Evolutionary conservation across 2,113 vertebrate species (phyloP).

Genomic region (Cricetomys ansorgei): DNA sequence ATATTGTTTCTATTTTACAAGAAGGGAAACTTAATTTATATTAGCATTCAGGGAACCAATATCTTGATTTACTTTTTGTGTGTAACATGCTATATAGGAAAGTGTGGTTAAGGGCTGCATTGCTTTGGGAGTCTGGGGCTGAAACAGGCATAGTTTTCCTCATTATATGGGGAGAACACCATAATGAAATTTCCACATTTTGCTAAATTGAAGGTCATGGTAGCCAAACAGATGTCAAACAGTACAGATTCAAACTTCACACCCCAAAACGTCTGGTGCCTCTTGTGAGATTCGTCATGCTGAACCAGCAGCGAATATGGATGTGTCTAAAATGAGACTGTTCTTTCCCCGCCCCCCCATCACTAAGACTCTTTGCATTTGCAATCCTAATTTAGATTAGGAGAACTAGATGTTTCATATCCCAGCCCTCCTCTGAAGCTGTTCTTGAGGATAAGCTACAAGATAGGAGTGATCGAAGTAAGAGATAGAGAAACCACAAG

Average conservation of each 20-base stretch:
- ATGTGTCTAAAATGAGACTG: constrained; percentile 9
- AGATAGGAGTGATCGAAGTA: background rate
- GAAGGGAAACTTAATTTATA: constrained; percentile 61
- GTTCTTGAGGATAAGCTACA: background rate
- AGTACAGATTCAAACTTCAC: constrained; percentile 58
- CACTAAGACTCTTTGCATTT: background rate
- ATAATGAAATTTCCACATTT: constrained; percentile 76
- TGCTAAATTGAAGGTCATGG: constrained; percentile 64
- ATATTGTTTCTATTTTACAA: constrained; percentile 39
- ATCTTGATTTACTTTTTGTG: background rate
- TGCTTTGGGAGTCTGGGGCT: constrained; percentile 26
- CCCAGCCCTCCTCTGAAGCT: background rate
- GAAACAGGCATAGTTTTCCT: constrained; percentile 63
- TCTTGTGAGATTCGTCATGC: constrained; percentile 9
- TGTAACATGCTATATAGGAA: constrained; percentile 36
- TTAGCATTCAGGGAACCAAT: constrained; percentile 51
- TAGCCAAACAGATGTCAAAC: constrained; percentile 61
- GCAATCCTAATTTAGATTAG: constrained; percentile 6
- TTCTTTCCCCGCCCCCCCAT: constrained; percentile 19
- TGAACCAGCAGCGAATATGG: background rate
- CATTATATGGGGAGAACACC: constrained; percentile 54
- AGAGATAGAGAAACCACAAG: background rate
- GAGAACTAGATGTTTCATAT: background rate
- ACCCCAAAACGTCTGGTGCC: constrained; percentile 27
- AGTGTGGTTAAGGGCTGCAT: constrained; percentile 46